These are phyloP conservation scores for Scelioninae gen. 2 DNA, from an alignment of 2,888 invertebrate species.

Conservation along the genomic window DNA sequence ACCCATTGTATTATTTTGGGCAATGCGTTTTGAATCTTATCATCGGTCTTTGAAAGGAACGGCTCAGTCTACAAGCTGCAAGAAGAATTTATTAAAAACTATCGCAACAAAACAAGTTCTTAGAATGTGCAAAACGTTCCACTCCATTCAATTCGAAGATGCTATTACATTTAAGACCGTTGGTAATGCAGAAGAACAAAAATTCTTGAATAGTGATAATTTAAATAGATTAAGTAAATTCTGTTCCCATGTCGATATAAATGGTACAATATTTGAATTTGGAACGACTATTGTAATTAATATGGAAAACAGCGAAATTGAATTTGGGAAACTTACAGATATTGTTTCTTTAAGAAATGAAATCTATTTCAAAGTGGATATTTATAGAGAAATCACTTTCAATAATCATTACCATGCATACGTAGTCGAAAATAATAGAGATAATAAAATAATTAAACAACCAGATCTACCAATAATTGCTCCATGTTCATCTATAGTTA, in stretches of 20 bases:
- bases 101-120: constrained; percentile 54
- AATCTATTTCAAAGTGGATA: constrained; percentile 14
- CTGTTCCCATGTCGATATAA: constrained; percentile 5
- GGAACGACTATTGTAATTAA: constrained; percentile 13
- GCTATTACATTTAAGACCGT: neutral
- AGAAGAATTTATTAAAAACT: constrained; percentile 46
- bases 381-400: too few species aligned
- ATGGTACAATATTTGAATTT: constrained; percentile 4
- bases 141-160: neutral
- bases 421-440: too few species aligned
- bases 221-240: neutral
- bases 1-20: constrained; percentile 14
- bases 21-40: constrained; percentile 33
- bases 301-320: constrained; percentile 20
- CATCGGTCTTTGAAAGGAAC: constrained; percentile 6
- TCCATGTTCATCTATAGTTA: too few species aligned
- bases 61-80: constrained; percentile 26
- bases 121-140: constrained; percentile 48
- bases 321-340: constrained; percentile 14
- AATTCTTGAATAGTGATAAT: neutral
- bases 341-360: constrained; percentile 3
- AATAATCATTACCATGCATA: too few species aligned
- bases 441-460: too few species aligned
- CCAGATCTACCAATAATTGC: too few species aligned
- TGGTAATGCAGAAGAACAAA: neutral